These are phyloP conservation scores for Drosophila fuyamai DNA, from an alignment of 1,140 invertebrate genomes.

Conservation along the genomic window DNA sequence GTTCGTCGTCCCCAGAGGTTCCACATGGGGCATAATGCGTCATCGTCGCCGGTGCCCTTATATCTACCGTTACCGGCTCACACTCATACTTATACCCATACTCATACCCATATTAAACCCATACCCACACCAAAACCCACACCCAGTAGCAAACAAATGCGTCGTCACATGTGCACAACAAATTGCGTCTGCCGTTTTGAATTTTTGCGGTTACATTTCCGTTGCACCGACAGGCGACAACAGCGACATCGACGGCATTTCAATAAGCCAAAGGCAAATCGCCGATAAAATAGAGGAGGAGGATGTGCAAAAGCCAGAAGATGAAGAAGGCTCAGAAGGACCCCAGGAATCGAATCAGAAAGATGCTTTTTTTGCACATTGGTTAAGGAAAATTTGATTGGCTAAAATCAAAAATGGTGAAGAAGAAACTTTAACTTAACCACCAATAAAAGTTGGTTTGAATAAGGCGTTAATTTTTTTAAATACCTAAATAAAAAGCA, in stretches of 20 bases:
- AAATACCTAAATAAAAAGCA: too few species aligned
- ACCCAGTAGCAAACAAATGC: constrained; percentile 16
- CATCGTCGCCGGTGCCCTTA: constrained; percentile 31
- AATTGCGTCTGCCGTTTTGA: constrained; percentile 80
- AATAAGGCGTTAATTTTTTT: too few species aligned
- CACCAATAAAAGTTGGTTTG: too few species aligned
- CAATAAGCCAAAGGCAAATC: constrained; percentile 62
- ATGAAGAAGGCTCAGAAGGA: constrained; percentile 24
- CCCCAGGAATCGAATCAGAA: constrained; percentile 21
- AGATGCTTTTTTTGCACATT: constrained; percentile 21
- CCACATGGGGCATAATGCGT: constrained; percentile 50
- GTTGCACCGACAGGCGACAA: constrained; percentile 52
- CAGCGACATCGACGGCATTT: constrained; percentile 74
- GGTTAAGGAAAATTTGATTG: not conserved
- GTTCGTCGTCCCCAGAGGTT: constrained; percentile 51
- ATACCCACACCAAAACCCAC: constrained; percentile 17
- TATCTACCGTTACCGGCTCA: constrained; percentile 29
- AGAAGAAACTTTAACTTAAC: too few species aligned
- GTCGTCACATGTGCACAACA: constrained; percentile 77
- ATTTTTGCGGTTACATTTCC: constrained; percentile 82
- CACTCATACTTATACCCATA: constrained; percentile 7
- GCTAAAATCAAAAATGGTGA: not conserved
- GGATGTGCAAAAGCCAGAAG: constrained; percentile 1
- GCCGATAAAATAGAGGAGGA: constrained; percentile 15
- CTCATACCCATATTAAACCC: constrained; percentile 1